Evolutionary conservation across 2,888 invertebrate species (phyloP).

Genomic region (Conchocele bisecta): DNA sequence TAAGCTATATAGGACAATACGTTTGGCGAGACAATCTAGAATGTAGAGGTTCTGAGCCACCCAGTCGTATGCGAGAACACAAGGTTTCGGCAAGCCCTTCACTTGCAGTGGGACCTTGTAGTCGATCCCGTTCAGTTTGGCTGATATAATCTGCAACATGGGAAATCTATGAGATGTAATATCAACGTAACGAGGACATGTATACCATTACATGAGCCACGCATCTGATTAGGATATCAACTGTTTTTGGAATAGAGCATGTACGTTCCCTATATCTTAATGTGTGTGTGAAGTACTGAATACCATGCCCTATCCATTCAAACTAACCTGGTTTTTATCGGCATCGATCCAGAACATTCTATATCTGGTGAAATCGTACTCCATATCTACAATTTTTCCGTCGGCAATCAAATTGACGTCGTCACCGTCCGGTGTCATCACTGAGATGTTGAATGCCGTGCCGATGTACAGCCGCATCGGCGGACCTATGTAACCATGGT

Average conservation of each 20-base stretch:
- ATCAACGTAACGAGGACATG: no score
- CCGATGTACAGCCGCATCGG: slow-evolving; percentile 60
- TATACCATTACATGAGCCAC: no score
- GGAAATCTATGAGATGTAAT: no score
- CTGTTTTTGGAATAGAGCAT: no score
- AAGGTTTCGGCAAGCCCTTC: slow-evolving; percentile 64
- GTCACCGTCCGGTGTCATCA: slow-evolving; percentile 63
- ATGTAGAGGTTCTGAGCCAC: slow-evolving; percentile 97
- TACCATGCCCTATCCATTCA: no score
- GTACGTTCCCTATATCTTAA: no score
- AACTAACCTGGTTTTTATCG: slow-evolving; percentile 65
- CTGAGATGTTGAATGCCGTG: slow-evolving; percentile 62
- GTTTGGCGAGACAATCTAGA: slow-evolving; percentile 95
- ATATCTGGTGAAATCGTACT: slow-evolving; percentile 64
- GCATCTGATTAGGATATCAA: no score
- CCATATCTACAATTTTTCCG: slow-evolving; percentile 64
- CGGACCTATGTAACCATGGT: no score
- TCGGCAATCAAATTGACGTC: slow-evolving; percentile 41
- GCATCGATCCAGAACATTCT: slow-evolving; percentile 74
- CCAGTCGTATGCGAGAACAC: slow-evolving; percentile 94
- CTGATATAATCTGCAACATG: no score
- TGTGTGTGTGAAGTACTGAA: no score
- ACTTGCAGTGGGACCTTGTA: no score
- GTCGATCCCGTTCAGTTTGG: no score
- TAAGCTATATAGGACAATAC: slow-evolving; percentile 96